phyloP scores from a whole-genome alignment of 2,888 invertebrate genomes.

The Cephus nigrinus region DNA sequence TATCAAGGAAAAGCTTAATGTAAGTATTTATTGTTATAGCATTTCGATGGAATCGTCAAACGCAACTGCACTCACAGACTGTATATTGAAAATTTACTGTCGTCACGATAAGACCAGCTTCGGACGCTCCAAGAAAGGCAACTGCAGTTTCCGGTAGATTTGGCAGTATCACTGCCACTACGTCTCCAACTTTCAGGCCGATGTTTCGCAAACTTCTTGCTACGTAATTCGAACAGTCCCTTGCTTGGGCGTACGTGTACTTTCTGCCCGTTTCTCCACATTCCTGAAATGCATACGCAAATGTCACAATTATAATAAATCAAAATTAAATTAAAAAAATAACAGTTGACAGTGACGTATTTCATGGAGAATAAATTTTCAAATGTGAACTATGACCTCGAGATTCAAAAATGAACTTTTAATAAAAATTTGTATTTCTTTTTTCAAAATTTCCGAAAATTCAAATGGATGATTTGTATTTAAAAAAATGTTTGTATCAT shows the following conservation, averaged over 20 bases:
- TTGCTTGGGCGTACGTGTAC: slow-evolving; percentile 77
- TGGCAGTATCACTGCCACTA: slow-evolving; percentile 78
- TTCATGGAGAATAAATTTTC: too few species aligned
- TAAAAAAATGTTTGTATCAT: not conserved
- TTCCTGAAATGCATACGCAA: slow-evolving; percentile 69
- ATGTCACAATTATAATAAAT: not conserved
- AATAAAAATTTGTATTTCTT: not conserved
- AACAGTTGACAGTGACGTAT: too few species aligned
- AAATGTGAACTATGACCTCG: too few species aligned
- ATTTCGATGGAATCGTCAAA: too few species aligned
- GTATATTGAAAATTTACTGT: slow-evolving; percentile 83
- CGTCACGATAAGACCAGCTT: slow-evolving; percentile 77
- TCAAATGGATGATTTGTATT: not conserved
- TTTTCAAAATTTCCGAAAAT: not conserved
- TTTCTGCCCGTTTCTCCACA: slow-evolving; percentile 79
- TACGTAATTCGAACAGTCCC: slow-evolving; percentile 75
- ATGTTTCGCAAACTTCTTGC: slow-evolving; percentile 76
- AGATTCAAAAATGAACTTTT: not conserved
- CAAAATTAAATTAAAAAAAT: not conserved
- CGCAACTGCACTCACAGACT: slow-evolving; percentile 50
- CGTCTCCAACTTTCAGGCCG: slow-evolving; percentile 74
- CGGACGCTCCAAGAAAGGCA: slow-evolving; percentile 74
- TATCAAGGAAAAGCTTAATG: too few species aligned
- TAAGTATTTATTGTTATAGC: too few species aligned
- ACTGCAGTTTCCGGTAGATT: slow-evolving; percentile 82